Base-by-base conservation (phyloP, 2,797 vertebrate genomes). In the Channa striata region DNA sequence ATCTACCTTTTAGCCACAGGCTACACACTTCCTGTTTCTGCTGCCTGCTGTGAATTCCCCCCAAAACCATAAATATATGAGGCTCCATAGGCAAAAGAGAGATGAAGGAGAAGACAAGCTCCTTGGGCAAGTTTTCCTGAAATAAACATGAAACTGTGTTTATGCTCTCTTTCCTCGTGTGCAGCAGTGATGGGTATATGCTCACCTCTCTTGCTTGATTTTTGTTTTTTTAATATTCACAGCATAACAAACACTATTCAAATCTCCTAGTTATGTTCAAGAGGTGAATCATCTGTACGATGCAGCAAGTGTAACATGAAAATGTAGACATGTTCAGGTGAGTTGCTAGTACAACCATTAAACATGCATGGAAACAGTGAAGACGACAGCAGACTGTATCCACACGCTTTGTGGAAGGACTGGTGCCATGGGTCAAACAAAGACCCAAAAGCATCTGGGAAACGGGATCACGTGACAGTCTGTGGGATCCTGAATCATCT, bases 121-220 rank as follows among this genome's bases (percentile, higher is more conserved):
- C 82, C 78, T 72, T 59, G 60, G 59, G 81, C 49, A 23, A 82
- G 42, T 78, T 89, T 79, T 63, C 81, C 76, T 82, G 71, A 86
- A 87, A 90, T 87, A 90, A 90, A 89, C 84, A 87, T 87, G 76
- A 87, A 83, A 76, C 40, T 46, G 47, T 82, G 77, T 87, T 86
- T 80, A 64, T 60, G 60, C 37, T 59, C 25, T 43, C 21, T 72
- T 70, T 69, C 70, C 65, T 75, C n/a, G 42, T 77, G 54, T 65
- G 68, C 61, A 68, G 58, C 62, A 23, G 11, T 36, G 57, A 59
- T 42, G 23, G 63, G 77, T 81, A 69, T 40, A 49, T 52, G 71
- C 73, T 43, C 14, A 60, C 13, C 54, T 25, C 56, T 19, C 42
- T 47, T 37, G 52, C 53, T 61, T 74, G 74, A 89, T 84, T 69